phyloP scores from a whole-genome alignment of 2,888 invertebrate species.

The Lasioglossum morio region DNA sequence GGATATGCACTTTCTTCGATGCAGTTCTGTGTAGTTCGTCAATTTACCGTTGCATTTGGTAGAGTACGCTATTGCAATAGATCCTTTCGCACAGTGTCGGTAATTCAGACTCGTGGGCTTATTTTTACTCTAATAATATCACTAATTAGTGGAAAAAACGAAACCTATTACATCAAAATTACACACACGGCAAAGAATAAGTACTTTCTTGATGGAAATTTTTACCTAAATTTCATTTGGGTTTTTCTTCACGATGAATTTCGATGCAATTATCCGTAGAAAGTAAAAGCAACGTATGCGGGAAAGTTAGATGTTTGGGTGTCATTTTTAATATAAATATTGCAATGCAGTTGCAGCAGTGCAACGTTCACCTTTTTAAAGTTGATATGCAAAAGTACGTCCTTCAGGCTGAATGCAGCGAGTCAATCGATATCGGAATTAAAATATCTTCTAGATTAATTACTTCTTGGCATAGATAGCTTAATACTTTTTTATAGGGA shows the following conservation, averaged over 20 bases:
- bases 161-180: not conserved
- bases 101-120: not conserved
- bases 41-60: not conserved
- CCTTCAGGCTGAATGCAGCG: constrained; percentile 5
- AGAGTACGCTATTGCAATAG: not conserved
- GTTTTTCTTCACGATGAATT: not conserved
- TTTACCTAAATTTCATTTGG: not conserved
- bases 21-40: not conserved
- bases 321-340: not conserved
- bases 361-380: not conserved
- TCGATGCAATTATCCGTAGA: not conserved
- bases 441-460: constrained; percentile 22
- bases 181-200: not conserved
- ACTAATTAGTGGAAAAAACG: not conserved
- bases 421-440: constrained; percentile 9
- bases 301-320: not conserved
- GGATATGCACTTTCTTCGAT: not conserved
- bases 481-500: constrained; percentile 20
- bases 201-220: not conserved
- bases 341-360: not conserved
- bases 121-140: not conserved
- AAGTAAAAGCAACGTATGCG: not conserved
- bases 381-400: constrained; percentile 7
- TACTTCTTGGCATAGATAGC: constrained; percentile 17
- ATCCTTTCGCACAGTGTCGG: not conserved